Evolutionary conservation across 2,797 vertebrate genomes (phyloP).

Genomic region (Spinus olivaceus): DNA sequence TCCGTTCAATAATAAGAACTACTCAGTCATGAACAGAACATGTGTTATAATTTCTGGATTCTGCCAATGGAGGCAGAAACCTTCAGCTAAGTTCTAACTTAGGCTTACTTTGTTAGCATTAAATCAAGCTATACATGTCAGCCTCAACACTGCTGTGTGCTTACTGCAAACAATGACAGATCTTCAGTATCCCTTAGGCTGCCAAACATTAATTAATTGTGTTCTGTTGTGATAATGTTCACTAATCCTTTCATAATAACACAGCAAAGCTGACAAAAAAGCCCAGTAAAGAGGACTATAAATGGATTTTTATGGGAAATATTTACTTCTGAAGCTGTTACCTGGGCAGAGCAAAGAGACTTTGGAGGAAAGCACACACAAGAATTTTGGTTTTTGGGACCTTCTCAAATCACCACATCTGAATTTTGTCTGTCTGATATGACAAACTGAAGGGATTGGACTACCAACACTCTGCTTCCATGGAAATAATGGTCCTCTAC

Average conservation of each 20-base stretch:
- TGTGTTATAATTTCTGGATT: neutral
- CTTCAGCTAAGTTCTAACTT: neutral
- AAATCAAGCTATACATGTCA: constrained; percentile 1
- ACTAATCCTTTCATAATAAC: neutral
- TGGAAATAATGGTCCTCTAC: neutral
- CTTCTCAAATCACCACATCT: neutral
- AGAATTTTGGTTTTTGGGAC: neutral
- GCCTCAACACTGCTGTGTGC: neutral
- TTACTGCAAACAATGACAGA: constrained; percentile 19
- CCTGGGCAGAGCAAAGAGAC: neutral
- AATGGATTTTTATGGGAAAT: neutral
- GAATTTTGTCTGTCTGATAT: neutral
- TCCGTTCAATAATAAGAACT: neutral
- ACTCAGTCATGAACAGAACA: neutral
- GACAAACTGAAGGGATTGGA: neutral
- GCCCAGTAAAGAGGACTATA: neutral
- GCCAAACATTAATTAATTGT: neutral
- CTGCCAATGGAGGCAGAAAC: neutral
- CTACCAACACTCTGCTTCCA: neutral
- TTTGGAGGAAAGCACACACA: neutral
- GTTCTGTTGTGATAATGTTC: neutral
- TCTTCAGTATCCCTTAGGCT: neutral
- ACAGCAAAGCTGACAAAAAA: neutral
- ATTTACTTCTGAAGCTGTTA: neutral
- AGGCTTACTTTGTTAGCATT: neutral